These are phyloP conservation scores for Callaeas wilsoni DNA, from an alignment of 2,113 vertebrate genomes.

Conservation along the genomic window DNA sequence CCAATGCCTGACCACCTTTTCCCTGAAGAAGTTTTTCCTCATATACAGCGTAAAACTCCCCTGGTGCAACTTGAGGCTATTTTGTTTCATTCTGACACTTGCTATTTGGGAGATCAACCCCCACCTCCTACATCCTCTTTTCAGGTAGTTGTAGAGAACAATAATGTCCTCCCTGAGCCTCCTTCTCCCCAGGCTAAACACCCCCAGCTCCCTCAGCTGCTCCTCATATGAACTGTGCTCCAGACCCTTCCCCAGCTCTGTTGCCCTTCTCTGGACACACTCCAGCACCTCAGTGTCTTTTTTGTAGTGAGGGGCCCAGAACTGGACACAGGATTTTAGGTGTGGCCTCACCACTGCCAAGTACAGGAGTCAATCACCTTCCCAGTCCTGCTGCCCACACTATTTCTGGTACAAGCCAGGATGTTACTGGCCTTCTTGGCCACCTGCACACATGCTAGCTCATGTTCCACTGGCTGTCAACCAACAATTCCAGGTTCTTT, in stretches of 20 bases:
- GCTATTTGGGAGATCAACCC: neutral
- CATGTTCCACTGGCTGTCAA: neutral
- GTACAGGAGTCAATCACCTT: neutral
- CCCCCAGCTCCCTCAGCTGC: neutral
- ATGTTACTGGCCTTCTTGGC: neutral
- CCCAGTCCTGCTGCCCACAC: neutral
- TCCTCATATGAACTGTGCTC: neutral
- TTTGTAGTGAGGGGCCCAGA: neutral
- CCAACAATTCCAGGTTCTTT: neutral
- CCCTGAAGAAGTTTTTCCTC: neutral
- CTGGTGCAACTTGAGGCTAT: neutral
- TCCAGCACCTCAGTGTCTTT: neutral
- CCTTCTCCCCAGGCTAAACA: neutral
- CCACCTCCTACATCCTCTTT: neutral
- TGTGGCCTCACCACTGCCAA: neutral
- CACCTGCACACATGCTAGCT: neutral
- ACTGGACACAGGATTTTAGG: neutral
- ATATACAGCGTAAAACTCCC: neutral
- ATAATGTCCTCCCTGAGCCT: rapidly evolving
- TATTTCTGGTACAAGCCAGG: neutral
- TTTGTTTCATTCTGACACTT: neutral
- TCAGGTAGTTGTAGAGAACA: neutral
- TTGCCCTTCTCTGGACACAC: rapidly evolving
- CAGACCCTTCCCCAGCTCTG: neutral
- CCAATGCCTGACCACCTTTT: neutral